Base-by-base conservation (phyloP, 2,797 vertebrate species). In the Pseudopleuronectes americanus region DNA sequence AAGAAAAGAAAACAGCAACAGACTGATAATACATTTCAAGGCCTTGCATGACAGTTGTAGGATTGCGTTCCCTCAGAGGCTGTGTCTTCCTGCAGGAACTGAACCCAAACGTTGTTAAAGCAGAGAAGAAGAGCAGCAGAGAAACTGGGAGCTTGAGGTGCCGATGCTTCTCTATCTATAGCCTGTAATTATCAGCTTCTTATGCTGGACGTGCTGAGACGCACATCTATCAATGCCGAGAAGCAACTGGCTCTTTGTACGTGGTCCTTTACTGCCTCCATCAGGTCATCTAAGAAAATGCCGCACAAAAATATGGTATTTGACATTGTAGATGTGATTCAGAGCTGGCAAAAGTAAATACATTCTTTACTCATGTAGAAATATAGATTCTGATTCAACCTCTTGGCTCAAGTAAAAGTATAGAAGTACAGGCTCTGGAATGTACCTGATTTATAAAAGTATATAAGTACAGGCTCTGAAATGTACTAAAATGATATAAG, bases 111-210 rank as follows among this genome's bases (percentile, higher is more conserved):
- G 61, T 52, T 52, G 36, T 47, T 17, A 22, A 60, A 52, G 16
- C 52, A 33, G 67, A 41, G 24, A 31, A 43, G 64, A 66, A 51
- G 17, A 57, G 26, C 23, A 47, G 54, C 4, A 59, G 57, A 90
- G 88, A 92, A 86, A 88, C 71, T 81, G 78, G 89, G 90, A 90
- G 91, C 95, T 95, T 93, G 90, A 95, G 95, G 93, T 94, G 94
- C 96, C 94, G 95, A 94, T 96, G 91, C 90, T 79, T 92, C 57
- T 72, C 57, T 95, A 96, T 95, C 95, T 96, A 96, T 94, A 93
- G 93, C 92, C 77, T 95, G 90, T 96, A 96, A 96, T 96, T 95
- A 93, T 91, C 90, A 89, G 91, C 91, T 96, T 95, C 95, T 95
- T 94, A 94, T 90, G 92, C 90, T 90, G 92, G 94, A n/a, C 91